Conservation (phyloP, 1,140 invertebrate species). For the Hetaerina americana region DNA sequence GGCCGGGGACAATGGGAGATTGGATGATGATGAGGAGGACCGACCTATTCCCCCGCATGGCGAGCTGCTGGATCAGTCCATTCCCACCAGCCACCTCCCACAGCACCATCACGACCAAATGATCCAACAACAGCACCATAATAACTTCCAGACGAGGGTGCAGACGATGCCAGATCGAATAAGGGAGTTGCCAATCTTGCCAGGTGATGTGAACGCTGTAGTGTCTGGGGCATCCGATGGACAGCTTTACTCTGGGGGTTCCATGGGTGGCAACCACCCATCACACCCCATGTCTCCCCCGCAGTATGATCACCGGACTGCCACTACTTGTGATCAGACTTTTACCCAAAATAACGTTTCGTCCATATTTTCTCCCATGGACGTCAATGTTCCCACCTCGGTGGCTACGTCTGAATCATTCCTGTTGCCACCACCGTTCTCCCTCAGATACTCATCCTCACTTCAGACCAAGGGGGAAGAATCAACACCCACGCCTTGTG, state of each 20-base stretch:
- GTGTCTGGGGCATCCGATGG: background rate
- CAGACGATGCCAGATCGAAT: background rate
- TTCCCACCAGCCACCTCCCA: background rate
- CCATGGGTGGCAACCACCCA: background rate
- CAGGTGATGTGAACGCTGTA: background rate
- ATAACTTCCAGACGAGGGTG: background rate
- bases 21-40: background rate
- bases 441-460: background rate
- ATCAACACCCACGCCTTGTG: slow-evolving; percentile 37
- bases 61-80: background rate
- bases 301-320: slow-evolving; percentile 38
- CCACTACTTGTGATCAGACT: slow-evolving; percentile 30
- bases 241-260: background rate
- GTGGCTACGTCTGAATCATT: background rate
- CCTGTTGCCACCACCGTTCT: background rate
- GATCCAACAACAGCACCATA: background rate
- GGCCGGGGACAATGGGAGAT: background rate
- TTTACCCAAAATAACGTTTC: background rate
- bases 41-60: background rate
- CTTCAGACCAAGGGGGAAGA: slow-evolving; percentile 15
- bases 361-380: background rate
- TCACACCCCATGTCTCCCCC: slow-evolving; percentile 37
- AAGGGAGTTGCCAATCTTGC: background rate
- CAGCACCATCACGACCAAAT: background rate
- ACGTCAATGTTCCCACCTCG: background rate